phyloP scores from a whole-genome alignment of 2,797 vertebrate genomes.

The Botia almorhae region DNA sequence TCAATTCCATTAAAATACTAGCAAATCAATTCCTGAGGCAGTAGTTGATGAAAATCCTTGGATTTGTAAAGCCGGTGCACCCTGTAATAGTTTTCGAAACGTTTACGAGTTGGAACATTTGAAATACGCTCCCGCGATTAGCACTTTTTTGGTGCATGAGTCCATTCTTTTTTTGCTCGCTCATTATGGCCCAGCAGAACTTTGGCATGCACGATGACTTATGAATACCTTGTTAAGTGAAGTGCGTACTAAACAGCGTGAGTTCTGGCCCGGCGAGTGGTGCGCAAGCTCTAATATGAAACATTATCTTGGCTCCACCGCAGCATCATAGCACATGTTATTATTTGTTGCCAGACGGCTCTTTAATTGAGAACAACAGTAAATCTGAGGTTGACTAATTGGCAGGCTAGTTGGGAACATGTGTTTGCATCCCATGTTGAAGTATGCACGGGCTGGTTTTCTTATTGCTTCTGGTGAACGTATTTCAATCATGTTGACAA shows the following conservation, averaged over 20 bases:
- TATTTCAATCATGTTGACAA: constrained; percentile 57
- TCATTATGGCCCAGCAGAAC: constrained; percentile 83
- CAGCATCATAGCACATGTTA: constrained; percentile 92
- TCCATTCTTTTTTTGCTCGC: constrained; percentile 68
- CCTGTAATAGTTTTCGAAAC: constrained; percentile 64
- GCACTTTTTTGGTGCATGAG: constrained; percentile 56
- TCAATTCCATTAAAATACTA: constrained; percentile 46
- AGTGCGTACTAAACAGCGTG: constrained; percentile 87
- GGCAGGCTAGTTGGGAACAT: constrained; percentile 77
- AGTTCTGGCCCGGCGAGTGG: constrained; percentile 84
- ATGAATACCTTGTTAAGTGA: constrained; percentile 85
- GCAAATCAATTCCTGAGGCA: constrained; percentile 41
- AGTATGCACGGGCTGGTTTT: background rate
- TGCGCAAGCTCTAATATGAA: constrained; percentile 90
- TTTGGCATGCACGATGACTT: constrained; percentile 88
- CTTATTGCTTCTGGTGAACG: constrained; percentile 53
- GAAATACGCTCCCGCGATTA: constrained; percentile 60
- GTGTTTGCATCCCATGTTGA: constrained; percentile 69
- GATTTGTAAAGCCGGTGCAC: constrained; percentile 50
- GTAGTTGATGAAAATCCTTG: constrained; percentile 43
- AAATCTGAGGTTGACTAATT: constrained; percentile 86
- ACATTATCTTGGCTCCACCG: constrained; percentile 91
- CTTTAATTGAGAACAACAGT: constrained; percentile 89
- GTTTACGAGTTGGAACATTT: constrained; percentile 72
- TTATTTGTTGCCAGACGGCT: constrained; percentile 85